Conservation (phyloP, 2,113 vertebrate species). For the Lates calcarifer region DNA sequence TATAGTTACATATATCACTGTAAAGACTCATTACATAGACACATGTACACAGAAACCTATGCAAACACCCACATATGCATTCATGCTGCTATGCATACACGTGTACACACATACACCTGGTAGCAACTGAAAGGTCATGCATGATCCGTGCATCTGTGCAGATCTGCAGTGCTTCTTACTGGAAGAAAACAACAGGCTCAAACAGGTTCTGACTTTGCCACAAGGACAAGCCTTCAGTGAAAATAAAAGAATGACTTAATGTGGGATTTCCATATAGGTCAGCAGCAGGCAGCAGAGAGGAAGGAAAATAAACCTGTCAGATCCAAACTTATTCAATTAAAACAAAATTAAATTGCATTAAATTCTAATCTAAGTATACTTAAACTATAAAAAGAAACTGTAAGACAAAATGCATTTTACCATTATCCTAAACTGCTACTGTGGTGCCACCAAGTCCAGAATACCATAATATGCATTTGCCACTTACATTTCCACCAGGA, state of each 20-base stretch:
- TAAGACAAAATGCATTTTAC: background rate
- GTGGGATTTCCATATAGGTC: conserved; percentile 52
- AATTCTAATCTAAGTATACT: background rate
- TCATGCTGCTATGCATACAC: background rate
- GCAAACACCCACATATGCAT: background rate
- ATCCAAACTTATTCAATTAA: background rate
- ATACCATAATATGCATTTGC: background rate
- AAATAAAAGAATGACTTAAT: conserved; percentile 34
- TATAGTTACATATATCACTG: background rate
- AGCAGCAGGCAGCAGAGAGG: conserved; percentile 12
- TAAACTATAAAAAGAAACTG: background rate
- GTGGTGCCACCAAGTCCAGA: background rate
- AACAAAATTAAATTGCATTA: background rate
- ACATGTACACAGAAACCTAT: background rate
- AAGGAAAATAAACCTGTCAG: background rate
- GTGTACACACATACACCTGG: background rate
- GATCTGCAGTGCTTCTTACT: conserved; percentile 7
- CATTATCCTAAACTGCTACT: background rate
- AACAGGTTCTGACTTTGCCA: conserved; percentile 59
- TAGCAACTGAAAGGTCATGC: conserved; percentile 31
- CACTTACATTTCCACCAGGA: conserved; percentile 10
- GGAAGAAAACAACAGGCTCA: conserved; percentile 48
- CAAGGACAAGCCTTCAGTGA: conserved; percentile 16
- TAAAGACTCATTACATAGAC: background rate
- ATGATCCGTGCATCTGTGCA: background rate